A percentile compares a stretch with the other conserved stretches of the same genome.
These are phyloP conservation scores for Pluvialis apricaria DNA, from an alignment of 2,113 vertebrate species.

Conservation along the genomic window DNA sequence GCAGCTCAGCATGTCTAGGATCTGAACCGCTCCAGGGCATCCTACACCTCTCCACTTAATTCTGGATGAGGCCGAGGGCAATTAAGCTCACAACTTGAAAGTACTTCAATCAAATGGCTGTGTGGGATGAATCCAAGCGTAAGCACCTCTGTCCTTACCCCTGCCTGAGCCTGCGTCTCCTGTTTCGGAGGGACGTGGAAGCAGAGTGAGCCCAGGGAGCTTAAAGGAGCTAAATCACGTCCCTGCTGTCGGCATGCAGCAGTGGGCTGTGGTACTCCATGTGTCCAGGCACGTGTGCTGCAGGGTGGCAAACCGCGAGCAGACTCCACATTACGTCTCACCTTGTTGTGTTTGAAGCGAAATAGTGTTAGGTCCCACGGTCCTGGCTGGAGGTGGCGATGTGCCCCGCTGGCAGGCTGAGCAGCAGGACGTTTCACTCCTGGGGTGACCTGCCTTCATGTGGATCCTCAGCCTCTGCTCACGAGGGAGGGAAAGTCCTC, in stretches of 20 bases:
- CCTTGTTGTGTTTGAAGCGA: neutral
- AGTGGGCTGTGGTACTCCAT: neutral
- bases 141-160: neutral
- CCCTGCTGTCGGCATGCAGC: neutral
- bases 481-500: neutral
- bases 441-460: neutral
- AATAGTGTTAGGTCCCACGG: neutral
- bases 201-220: neutral
- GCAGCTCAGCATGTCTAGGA: neutral
- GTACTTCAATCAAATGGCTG: neutral
- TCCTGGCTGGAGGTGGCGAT: neutral
- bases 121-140: neutral
- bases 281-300: neutral
- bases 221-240: neutral
- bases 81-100: neutral
- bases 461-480: neutral
- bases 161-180: neutral
- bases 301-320: neutral
- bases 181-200: neutral
- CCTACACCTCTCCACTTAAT: neutral
- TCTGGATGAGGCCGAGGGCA: neutral
- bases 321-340: rapidly evolving
- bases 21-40: neutral
- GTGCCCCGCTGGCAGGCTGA: neutral
- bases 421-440: neutral